Evolutionary conservation across 2,888 invertebrate species (phyloP).

Genomic region (Mythimna pallens): DNA sequence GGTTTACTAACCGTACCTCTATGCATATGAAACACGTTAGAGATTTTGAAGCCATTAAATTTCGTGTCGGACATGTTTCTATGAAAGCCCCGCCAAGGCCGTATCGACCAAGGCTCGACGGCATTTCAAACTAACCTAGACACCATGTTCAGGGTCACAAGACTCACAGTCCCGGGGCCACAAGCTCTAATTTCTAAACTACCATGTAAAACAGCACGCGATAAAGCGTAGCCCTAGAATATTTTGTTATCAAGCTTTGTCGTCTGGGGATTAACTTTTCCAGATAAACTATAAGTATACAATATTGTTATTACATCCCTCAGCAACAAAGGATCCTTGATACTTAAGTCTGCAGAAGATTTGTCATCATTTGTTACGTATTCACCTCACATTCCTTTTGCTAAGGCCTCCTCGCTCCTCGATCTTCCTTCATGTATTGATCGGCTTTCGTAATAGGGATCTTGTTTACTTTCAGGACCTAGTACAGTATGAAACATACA

Average conservation of each 20-base stretch:
- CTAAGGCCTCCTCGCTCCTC: background rate
- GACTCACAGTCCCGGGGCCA: conserved; percentile 3
- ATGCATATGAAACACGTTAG: background rate
- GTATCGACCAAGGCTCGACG: conserved; percentile 63
- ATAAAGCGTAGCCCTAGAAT: conserved; percentile 14
- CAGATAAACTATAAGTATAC: conserved; percentile 27
- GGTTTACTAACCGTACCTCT: conserved; percentile 3
- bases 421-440: conserved; percentile 27
- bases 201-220: conserved; percentile 11
- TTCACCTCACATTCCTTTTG: conserved; percentile 17
- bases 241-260: conserved; percentile 34
- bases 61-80: conserved; percentile 22
- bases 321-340: conserved; percentile 2
- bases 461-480: background rate
- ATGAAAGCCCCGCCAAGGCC: conserved; percentile 46
- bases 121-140: conserved; percentile 53
- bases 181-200: conserved; percentile 18
- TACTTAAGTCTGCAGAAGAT: background rate
- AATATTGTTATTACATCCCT: conserved; percentile 2
- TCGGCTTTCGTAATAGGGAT: conserved; percentile 1
- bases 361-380: conserved; percentile 12
- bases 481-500: too few relatives aligned
- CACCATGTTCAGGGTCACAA: conserved; percentile 45
- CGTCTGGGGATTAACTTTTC: conserved; percentile 10
- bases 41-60: conserved; percentile 25